A percentile compares a stretch with the other conserved stretches of the same genome.
Evolutionary conservation across 2,797 vertebrate genomes (phyloP).

Genomic region (Chelon auratus): DNA sequence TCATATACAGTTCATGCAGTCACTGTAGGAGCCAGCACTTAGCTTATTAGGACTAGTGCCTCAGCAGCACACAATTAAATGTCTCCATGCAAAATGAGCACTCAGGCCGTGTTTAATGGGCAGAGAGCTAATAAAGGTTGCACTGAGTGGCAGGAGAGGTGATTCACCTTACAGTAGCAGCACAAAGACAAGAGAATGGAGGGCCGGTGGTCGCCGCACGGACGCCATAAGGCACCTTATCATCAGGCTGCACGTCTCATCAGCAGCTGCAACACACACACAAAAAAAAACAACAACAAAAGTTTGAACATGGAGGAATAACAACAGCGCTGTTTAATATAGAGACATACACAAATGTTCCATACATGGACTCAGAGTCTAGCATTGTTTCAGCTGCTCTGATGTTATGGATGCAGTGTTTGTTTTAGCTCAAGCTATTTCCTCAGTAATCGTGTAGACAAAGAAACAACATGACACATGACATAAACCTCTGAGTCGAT

Average conservation of each 20-base stretch:
- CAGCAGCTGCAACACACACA: conserved; percentile 33
- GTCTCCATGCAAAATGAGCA: conserved; percentile 81
- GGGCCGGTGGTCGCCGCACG: conserved; percentile 24
- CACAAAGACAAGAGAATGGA: conserved; percentile 58
- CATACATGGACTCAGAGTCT: not conserved
- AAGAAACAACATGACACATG: conserved; percentile 71
- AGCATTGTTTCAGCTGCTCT: not conserved
- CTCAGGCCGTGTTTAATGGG: conserved; percentile 83
- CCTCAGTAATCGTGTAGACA: conserved; percentile 53
- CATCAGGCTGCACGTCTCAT: conserved; percentile 16
- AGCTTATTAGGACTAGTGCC: conserved; percentile 73
- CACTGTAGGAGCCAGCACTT: conserved; percentile 71
- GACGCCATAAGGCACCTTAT: conserved; percentile 57
- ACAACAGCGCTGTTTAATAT: not conserved
- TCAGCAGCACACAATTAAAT: conserved; percentile 77
- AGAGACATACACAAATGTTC: not conserved
- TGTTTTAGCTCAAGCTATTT: conserved; percentile 35
- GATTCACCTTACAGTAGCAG: conserved; percentile 60
- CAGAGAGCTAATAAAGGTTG: conserved; percentile 76
- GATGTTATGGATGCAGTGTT: conserved; percentile 58
- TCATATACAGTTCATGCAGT: conserved; percentile 70
- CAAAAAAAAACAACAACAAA: not conserved
- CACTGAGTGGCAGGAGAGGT: conserved; percentile 68
- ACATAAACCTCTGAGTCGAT: conserved; percentile 73
- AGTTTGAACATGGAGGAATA: conserved; percentile 19